Base-by-base conservation (phyloP, 2,113 vertebrate species). In the Furnarius figulus region DNA sequence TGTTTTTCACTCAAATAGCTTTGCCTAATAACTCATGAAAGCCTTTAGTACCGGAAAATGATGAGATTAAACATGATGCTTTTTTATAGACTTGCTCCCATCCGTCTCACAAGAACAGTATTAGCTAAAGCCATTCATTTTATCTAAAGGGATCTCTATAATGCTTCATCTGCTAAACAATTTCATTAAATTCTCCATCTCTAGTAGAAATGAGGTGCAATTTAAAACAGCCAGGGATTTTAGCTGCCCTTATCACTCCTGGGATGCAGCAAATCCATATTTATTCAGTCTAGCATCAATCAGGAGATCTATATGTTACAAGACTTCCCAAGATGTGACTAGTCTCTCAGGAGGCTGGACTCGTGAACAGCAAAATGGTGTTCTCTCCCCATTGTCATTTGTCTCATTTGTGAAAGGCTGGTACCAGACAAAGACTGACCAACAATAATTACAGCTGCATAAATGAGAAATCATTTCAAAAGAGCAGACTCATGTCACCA, bases 21-120 rank as follows among this genome's bases (percentile, higher is more conserved):
- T 84, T 66, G 63, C 47, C 75, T 92, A 88, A 83, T 86, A 77
- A 93, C 78, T 90, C 61, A 73, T 33, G 17, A 90, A 93, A 96
- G 55, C 83, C 81, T 90, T 90, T 71, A 94, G 71, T 5, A 56
- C 46, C 68, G 40, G 59, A 59, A 90, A 97, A 93, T 58, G 6
- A 93, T 59, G 75, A 89, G 66, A 89, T 97, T 95, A 93, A 95
- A 66, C 49, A 65, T 19, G 50, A 77, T 90, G 74, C 23, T 53
- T 81, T 94, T 91, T 6, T 3, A 76, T 81, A 65, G 14, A 88
- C 73, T 86, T 86, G 27, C 40, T 85, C 42, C 14, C 28, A 88
- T 63, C 77, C 55, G 63, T 62, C 66, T 75, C 79, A 55, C 30
- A 53, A 71, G 25, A 95, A 21, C 28, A 31, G 66, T 50, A 77